phyloP scores from a whole-genome alignment of 2,113 vertebrate genomes.

The Centropristis striata region DNA sequence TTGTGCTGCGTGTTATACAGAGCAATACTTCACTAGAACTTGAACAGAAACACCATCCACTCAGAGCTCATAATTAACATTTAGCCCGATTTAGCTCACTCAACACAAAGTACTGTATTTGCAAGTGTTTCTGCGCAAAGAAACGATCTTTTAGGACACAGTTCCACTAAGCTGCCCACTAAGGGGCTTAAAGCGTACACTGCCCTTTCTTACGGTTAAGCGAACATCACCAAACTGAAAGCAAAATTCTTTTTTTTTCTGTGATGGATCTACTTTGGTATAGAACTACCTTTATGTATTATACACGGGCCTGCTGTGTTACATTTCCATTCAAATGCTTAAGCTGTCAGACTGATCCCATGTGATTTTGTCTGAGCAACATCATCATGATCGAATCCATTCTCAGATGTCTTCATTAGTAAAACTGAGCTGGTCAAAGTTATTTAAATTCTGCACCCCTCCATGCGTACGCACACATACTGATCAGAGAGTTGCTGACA shows the following conservation, averaged over 20 bases:
- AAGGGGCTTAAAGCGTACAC: conserved; percentile 55
- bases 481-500: conserved; percentile 57
- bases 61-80: conserved; percentile 77
- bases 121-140: conserved; percentile 61
- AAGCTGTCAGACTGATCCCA: conserved; percentile 50
- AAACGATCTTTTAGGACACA: conserved; percentile 62
- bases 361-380: conserved; percentile 39
- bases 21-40: conserved; percentile 78
- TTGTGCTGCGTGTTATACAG: conserved; percentile 71
- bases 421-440: conserved; percentile 57
- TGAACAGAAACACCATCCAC: conserved; percentile 74
- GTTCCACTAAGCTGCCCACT: conserved; percentile 60
- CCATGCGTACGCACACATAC: conserved; percentile 52
- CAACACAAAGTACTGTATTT: conserved; percentile 68
- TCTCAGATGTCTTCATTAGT: conserved; percentile 45
- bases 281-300: conserved; percentile 80
- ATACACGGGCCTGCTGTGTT: conserved; percentile 65
- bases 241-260: conserved; percentile 59
- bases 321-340: conserved; percentile 45
- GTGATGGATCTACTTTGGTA: conserved; percentile 84
- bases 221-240: conserved; percentile 72
- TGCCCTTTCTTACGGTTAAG: conserved; percentile 60
- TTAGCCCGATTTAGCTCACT: conserved; percentile 77
- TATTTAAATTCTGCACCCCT: conserved; percentile 57
- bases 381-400: conserved; percentile 38